Percentiles rank a stretch among this genome's conserved stretches.
phyloP scores from a whole-genome alignment of 2,888 invertebrate genomes.

The Lymantria monacha region DNA sequence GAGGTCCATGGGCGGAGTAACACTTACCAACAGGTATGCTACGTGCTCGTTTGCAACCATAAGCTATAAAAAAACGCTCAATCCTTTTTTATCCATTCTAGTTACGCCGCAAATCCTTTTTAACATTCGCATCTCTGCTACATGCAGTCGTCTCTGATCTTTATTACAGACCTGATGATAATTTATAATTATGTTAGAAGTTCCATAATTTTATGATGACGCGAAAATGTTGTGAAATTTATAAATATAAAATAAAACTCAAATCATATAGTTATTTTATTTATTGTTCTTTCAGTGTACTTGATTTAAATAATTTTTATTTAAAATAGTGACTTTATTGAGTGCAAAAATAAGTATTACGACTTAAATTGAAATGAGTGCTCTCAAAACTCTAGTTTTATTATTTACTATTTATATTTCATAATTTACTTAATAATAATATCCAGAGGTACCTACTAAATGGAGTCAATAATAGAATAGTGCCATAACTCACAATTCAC shows the following conservation, averaged over 20 bases:
- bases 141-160: too few species aligned
- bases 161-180: too few species aligned
- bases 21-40: too few species aligned
- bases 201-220: too few species aligned
- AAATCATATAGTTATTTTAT: slow-evolving; percentile 54
- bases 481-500: slow-evolving; percentile 23
- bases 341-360: slow-evolving; percentile 76
- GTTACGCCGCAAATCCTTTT: too few species aligned
- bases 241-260: slow-evolving; percentile 46
- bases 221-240: too few species aligned
- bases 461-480: slow-evolving; percentile 30
- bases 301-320: slow-evolving; percentile 64
- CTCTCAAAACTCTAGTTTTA: slow-evolving; percentile 61
- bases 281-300: slow-evolving; percentile 74
- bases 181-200: too few species aligned
- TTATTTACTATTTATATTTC: slow-evolving; percentile 26
- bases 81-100: too few species aligned
- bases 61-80: too few species aligned
- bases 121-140: too few species aligned
- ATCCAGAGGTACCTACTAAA: slow-evolving; percentile 26
- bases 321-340: slow-evolving; percentile 77
- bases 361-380: slow-evolving; percentile 69
- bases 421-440: slow-evolving; percentile 33
- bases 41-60: too few species aligned
- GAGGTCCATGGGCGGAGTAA: too few species aligned